Percentiles rank a stretch among this genome's conserved stretches.
phyloP scores from a whole-genome alignment of 2,797 vertebrate species.

The Tokudaia tokunoshimensis region DNA sequence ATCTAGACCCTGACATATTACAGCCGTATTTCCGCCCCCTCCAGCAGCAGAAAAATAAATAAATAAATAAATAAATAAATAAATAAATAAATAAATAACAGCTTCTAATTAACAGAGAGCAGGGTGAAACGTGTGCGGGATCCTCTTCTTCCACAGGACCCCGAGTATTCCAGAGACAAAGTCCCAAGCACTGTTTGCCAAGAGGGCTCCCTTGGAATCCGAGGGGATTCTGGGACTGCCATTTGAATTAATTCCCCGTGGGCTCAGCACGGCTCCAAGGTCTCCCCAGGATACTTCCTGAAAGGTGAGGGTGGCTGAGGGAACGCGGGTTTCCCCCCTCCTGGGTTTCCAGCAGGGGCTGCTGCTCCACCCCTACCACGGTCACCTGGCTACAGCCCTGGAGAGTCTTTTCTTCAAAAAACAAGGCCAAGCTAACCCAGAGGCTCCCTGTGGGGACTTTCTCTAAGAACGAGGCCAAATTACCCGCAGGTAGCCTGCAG shows the following conservation, averaged over 20 bases:
- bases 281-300: background rate
- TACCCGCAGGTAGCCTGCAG: background rate
- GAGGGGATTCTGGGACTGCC: background rate
- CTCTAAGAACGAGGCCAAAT: background rate
- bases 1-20: too few species aligned
- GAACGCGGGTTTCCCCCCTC: background rate
- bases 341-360: too few species aligned
- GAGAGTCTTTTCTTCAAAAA: background rate
- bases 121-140: constrained; percentile 66
- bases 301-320: background rate
- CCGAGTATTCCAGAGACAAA: background rate
- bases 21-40: background rate
- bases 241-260: constrained; percentile 6
- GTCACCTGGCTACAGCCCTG: background rate
- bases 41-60: constrained; percentile 26
- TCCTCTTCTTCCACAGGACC: constrained; percentile 49
- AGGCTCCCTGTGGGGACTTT: background rate
- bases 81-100: constrained; percentile 70
- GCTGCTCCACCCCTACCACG: accelerated
- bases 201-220: background rate
- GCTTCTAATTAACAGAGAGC: constrained; percentile 78
- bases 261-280: background rate
- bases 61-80: constrained; percentile 71
- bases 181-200: constrained; percentile 61
- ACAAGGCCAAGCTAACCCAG: too few species aligned